Conservation (phyloP, 2,113 vertebrate species). For the Entosphenus tridentatus region DNA sequence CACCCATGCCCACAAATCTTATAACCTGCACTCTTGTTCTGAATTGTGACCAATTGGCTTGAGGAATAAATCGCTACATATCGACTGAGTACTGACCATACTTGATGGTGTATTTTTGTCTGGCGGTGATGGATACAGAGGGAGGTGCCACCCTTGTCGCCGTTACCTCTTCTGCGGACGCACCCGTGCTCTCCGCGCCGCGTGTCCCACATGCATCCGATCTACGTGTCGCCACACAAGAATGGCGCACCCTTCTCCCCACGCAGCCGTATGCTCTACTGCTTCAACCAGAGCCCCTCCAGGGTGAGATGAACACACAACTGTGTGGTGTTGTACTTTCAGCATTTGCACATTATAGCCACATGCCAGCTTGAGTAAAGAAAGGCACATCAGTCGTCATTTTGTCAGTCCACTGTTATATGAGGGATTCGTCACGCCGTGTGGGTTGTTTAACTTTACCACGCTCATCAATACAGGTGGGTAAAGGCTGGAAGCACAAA, state of each 20-base stretch:
- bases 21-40: neutral
- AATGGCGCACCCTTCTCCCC: slow-evolving; percentile 34
- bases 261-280: slow-evolving; percentile 46
- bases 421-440: too few species aligned
- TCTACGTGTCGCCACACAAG: slow-evolving; percentile 81
- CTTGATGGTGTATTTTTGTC: neutral
- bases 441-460: too few species aligned
- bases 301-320: slow-evolving; percentile 29
- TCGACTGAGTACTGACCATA: fast-evolving
- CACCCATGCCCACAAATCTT: neutral
- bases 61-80: fast-evolving
- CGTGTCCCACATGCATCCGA: slow-evolving; percentile 55
- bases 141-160: slow-evolving; percentile 58
- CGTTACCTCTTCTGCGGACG: slow-evolving; percentile 52
- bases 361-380: too few species aligned
- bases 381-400: too few species aligned
- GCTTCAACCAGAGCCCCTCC: slow-evolving; percentile 65
- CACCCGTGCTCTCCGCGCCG: slow-evolving; percentile 58
- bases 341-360: too few species aligned
- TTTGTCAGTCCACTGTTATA: too few species aligned
- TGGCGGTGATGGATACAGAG: slow-evolving; percentile 21
- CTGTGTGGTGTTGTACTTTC: too few species aligned
- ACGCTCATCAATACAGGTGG: too few species aligned
- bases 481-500: too few species aligned
- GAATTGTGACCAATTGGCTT: slow-evolving; percentile 18